Percentiles rank a stretch among this genome's conserved stretches.
Evolutionary conservation across 1,140 invertebrate genomes (phyloP).

Genomic region (Megalonaias nervosa): DNA sequence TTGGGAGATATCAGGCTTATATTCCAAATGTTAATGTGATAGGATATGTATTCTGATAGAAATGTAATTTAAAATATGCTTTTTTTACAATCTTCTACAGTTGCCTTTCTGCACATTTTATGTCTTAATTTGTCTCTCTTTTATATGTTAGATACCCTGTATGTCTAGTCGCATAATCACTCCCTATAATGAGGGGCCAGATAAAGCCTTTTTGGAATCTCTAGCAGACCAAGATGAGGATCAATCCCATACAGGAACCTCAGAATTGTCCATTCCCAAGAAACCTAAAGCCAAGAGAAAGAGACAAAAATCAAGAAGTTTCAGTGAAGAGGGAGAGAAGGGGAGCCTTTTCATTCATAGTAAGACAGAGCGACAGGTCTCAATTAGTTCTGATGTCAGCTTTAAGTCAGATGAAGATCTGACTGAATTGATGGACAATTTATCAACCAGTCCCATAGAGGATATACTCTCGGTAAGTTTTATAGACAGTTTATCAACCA

Average conservation of each 20-base stretch:
- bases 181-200: conserved; percentile 76
- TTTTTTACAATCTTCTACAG: no score
- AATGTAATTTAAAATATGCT: no score
- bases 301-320: conserved; percentile 52
- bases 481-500: no score
- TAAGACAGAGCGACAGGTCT: conserved; percentile 45
- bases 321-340: conserved; percentile 46
- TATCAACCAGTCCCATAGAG: conserved; percentile 21
- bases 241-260: conserved; percentile 2
- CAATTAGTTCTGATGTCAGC: conserved; percentile 55
- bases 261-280: conserved; percentile 8
- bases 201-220: conserved; percentile 74
- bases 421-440: background rate
- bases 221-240: conserved; percentile 68
- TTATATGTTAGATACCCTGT: conserved; percentile 53
- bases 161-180: conserved; percentile 77
- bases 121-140: background rate
- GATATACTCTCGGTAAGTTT: no score
- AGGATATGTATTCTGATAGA: no score
- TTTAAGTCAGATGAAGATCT: conserved; percentile 45
- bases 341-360: background rate
- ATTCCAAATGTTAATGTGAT: no score
- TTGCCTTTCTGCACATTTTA: no score
- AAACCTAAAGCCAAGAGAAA: conserved; percentile 52
- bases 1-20: no score